A percentile compares a stretch with the other conserved stretches of the same genome.
Conservation (phyloP, 2,888 invertebrate genomes). For the Troilus luridus region DNA sequence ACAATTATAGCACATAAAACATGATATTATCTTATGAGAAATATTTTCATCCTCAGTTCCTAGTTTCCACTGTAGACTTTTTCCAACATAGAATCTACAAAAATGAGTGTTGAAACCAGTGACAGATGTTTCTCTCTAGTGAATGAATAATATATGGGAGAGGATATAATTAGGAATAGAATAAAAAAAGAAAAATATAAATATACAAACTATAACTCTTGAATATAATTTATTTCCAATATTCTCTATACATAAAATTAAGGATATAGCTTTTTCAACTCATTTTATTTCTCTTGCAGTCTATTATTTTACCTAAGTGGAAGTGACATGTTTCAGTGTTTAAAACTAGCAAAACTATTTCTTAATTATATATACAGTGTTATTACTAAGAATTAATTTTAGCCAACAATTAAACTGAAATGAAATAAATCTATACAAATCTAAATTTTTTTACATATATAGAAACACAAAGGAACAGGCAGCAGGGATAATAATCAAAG, state of each 20-base stretch:
- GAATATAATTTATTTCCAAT: constrained; percentile 63
- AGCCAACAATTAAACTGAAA: constrained; percentile 3
- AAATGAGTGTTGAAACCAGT: too few species aligned
- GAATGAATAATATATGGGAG: not conserved
- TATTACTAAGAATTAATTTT: constrained; percentile 1
- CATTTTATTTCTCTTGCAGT: constrained; percentile 60
- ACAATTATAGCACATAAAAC: too few species aligned
- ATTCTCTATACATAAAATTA: constrained; percentile 64
- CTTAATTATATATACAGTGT: constrained; percentile 53
- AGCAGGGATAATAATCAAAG: not conserved
- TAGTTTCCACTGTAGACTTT: too few species aligned
- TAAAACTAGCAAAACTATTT: constrained; percentile 60
- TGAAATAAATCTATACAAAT: not conserved
- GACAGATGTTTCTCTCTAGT: too few species aligned
- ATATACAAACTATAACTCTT: constrained; percentile 54
- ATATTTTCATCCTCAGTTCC: too few species aligned
- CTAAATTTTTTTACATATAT: not conserved
- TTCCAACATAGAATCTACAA: too few species aligned
- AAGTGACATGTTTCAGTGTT: constrained; percentile 51
- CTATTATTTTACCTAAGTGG: constrained; percentile 63
- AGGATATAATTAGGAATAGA: not conserved
- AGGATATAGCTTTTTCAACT: constrained; percentile 61
- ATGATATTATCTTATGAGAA: too few species aligned
- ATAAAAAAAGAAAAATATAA: not conserved
- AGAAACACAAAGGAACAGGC: not conserved